A percentile compares a stretch with the other conserved stretches of the same genome.
These are phyloP conservation scores for Drosophila kepulauana DNA, from an alignment of 1,140 invertebrate genomes.

Conservation along the genomic window DNA sequence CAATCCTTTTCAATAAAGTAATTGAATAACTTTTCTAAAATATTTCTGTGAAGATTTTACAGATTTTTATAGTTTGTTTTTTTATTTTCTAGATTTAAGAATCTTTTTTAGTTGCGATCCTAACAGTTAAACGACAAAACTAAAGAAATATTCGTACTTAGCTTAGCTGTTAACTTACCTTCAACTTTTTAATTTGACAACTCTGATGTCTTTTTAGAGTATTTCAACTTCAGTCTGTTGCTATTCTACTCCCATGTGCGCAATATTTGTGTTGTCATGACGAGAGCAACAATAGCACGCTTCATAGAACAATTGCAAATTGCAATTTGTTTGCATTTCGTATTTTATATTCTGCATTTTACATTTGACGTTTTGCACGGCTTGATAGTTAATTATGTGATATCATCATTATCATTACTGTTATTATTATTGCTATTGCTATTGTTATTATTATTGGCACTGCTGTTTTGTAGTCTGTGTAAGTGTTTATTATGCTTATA, in stretches of 20 bases:
- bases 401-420: constrained; percentile 60
- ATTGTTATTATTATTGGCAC: constrained; percentile 29
- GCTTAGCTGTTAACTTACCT: too few species aligned
- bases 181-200: too few species aligned
- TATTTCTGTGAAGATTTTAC: too few species aligned
- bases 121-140: too few species aligned
- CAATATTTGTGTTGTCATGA: constrained; percentile 52
- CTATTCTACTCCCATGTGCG: neutral
- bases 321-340: constrained; percentile 58
- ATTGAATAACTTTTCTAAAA: too few species aligned
- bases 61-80: too few species aligned
- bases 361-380: constrained; percentile 11
- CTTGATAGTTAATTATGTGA: constrained; percentile 71
- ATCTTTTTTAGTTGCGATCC: too few species aligned
- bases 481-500: constrained; percentile 41
- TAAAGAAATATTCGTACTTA: too few species aligned
- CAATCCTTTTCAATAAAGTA: too few species aligned
- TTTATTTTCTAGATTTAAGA: too few species aligned
- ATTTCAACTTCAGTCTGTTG: constrained; percentile 1
- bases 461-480: constrained; percentile 9
- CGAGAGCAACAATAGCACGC: constrained; percentile 61
- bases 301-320: constrained; percentile 69
- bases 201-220: constrained; percentile 3
- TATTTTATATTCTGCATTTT: neutral
- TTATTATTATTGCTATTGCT: constrained; percentile 33